phyloP scores from a whole-genome alignment of 2,888 invertebrate species.

The Eutolmus rufibarbis region DNA sequence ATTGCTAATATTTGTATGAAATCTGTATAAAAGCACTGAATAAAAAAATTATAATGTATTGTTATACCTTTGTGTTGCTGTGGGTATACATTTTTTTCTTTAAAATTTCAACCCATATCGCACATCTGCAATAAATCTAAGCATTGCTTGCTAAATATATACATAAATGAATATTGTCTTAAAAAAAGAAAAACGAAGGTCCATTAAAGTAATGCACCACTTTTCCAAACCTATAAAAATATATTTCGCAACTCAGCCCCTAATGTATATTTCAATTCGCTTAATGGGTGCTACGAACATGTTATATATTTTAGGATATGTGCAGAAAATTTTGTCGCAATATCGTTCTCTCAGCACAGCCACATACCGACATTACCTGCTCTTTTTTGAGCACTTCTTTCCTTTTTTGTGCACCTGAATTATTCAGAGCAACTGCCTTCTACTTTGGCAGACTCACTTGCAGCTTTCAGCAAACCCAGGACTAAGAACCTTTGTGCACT shows the following conservation, averaged over 20 bases:
- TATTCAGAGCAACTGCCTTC: conserved; percentile 9
- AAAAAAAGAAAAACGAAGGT: background rate
- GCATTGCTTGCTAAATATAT: background rate
- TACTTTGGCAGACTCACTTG: background rate
- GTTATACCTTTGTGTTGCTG: too few species aligned
- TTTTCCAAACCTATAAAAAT: background rate
- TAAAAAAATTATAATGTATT: too few species aligned
- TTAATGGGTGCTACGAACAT: background rate
- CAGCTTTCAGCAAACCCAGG: background rate
- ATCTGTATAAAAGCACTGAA: too few species aligned
- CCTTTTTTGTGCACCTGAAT: background rate
- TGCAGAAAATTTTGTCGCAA: background rate
- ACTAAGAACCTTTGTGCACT: background rate
- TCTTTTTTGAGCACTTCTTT: background rate
- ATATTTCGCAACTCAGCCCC: background rate
- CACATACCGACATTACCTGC: background rate
- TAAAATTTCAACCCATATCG: background rate
- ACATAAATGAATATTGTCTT: background rate
- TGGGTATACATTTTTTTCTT: background rate
- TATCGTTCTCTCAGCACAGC: background rate
- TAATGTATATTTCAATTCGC: background rate
- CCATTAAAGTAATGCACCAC: background rate
- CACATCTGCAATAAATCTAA: background rate
- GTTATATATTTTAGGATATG: background rate
- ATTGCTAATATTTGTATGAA: too few species aligned